Conservation (phyloP, 2,888 invertebrate genomes). For the Muscina levida region DNA sequence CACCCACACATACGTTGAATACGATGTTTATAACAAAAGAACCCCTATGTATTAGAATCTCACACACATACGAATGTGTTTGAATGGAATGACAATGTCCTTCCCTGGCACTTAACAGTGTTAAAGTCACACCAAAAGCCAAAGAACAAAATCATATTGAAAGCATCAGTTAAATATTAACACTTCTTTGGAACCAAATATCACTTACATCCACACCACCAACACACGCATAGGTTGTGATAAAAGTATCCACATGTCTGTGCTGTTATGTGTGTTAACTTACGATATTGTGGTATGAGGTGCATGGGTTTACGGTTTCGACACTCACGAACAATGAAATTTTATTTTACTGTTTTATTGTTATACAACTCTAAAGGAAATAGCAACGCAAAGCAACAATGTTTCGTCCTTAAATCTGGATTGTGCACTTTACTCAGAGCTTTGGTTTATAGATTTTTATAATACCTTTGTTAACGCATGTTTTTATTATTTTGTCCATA, state of each 20-base stretch:
- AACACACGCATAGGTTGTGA: too few relatives aligned
- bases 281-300: not conserved
- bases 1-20: not conserved
- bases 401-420: slow-evolving; percentile 12
- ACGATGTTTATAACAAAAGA: too few relatives aligned
- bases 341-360: slow-evolving; percentile 26
- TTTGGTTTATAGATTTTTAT: slow-evolving; percentile 32
- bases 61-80: slow-evolving; percentile 31
- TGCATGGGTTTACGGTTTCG: not conserved
- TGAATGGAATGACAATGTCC: slow-evolving; percentile 31
- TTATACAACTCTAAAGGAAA: slow-evolving; percentile 23
- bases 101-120: slow-evolving; percentile 51
- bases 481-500: slow-evolving; percentile 23
- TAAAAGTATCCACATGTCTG: not conserved
- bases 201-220: not conserved
- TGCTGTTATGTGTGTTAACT: not conserved
- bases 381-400: slow-evolving; percentile 9
- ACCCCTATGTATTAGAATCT: slow-evolving; percentile 1
- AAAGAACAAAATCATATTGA: slow-evolving; percentile 32
- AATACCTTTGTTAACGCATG: slow-evolving; percentile 35
- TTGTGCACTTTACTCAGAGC: not conserved
- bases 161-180: slow-evolving; percentile 32
- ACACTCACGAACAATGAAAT: not conserved
- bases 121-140: slow-evolving; percentile 17
- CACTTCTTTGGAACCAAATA: slow-evolving; percentile 5